Evolutionary conservation across 2,113 vertebrate species (phyloP).

Genomic region (Chiloscyllium plagiosum): DNA sequence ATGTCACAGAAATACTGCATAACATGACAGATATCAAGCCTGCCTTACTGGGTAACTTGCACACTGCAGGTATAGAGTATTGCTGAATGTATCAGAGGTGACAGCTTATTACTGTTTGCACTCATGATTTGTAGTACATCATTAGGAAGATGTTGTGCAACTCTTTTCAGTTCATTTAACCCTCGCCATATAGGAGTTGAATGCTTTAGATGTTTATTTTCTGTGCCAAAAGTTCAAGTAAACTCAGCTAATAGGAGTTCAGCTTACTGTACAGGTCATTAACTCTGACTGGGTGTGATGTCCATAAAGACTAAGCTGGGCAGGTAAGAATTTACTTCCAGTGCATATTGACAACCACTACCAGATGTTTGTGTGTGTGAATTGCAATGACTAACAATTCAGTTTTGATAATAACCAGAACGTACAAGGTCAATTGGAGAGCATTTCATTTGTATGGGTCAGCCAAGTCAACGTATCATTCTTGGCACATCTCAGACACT

Average conservation of each 20-base stretch:
- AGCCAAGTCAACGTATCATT: not conserved
- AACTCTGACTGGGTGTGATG: not conserved
- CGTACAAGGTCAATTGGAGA: not conserved
- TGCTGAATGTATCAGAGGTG: constrained; percentile 1
- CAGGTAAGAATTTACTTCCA: not conserved
- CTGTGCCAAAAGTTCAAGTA: not conserved
- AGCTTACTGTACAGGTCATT: not conserved
- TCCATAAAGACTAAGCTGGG: no score
- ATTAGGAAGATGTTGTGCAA: constrained; percentile 1
- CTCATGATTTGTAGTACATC: not conserved
- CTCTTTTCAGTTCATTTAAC: not conserved
- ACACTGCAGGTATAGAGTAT: not conserved
- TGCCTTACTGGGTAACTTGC: not conserved
- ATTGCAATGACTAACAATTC: not conserved
- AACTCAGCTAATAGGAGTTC: no score
- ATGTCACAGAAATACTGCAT: not conserved
- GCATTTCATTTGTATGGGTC: not conserved
- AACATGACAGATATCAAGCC: not conserved
- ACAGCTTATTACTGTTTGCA: constrained; percentile 32
- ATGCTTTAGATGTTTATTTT: not conserved
- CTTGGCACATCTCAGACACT: not conserved
- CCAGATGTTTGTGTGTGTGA: not conserved
- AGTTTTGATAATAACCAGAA: no score
- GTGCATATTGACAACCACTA: not conserved
- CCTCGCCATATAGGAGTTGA: no score